A percentile compares a stretch with the other conserved stretches of the same genome.
Conservation (phyloP, 2,113 vertebrate genomes). For the Planiliza haematocheilus region DNA sequence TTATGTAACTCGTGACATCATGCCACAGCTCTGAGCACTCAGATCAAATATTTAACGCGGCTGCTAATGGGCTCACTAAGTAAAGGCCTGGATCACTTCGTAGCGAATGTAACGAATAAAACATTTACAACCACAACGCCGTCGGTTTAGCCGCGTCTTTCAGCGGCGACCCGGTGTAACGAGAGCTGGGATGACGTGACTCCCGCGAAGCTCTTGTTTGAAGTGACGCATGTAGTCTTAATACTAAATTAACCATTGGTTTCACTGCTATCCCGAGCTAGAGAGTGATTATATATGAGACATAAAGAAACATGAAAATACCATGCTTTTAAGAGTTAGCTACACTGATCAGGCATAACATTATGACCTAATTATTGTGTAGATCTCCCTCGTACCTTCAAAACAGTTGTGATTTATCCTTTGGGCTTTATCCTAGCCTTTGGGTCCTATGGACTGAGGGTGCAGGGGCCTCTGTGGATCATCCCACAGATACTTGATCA, state of each 20-base stretch:
- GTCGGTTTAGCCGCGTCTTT: slow-evolving; percentile 12
- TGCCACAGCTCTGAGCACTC: background rate
- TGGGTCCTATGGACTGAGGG: too few species aligned
- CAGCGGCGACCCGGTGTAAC: background rate
- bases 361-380: too few species aligned
- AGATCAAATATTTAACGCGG: slow-evolving; percentile 75
- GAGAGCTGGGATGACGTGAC: slow-evolving; percentile 25
- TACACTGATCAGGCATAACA: too few species aligned
- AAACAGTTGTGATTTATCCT: too few species aligned
- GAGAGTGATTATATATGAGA: background rate
- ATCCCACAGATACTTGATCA: too few species aligned
- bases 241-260: slow-evolving; percentile 7
- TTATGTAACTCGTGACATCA: slow-evolving; percentile 71
- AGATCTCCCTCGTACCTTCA: too few species aligned
- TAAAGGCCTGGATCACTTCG: slow-evolving; percentile 31
- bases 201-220: slow-evolving; percentile 16
- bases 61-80: slow-evolving; percentile 33
- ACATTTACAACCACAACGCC: slow-evolving; percentile 52
- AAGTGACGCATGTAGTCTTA: slow-evolving; percentile 29
- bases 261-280: background rate
- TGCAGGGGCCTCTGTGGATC: too few species aligned
- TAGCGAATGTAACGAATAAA: slow-evolving; percentile 47
- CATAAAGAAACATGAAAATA: too few species aligned
- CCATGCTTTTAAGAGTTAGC: too few species aligned
- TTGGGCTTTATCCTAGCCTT: too few species aligned